Base-by-base conservation (phyloP, 2,113 vertebrate species). In the Eretmochelys imbricata region DNA sequence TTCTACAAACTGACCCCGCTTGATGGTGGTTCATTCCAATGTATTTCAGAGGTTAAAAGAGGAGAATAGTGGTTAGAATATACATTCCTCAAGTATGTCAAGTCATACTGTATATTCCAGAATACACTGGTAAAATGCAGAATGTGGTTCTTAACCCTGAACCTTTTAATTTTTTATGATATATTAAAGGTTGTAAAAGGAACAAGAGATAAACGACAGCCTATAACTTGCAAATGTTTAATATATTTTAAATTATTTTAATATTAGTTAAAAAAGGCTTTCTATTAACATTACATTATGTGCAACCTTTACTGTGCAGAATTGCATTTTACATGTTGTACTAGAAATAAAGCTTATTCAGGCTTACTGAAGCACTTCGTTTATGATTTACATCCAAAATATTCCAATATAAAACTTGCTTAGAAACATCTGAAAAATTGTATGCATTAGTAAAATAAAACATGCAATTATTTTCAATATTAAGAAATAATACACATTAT, bases 31-130 rank as follows among this genome's bases (percentile, higher is more conserved):
- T 72, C 49, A 42, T 55, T 76, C 25, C 76, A n/a, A 6, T 1
- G 11, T 16, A 19, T 83, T 87, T 80, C 80, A 84, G 76, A 94
- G 88, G 91, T 93, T 92, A 90, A 87, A 69, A 84, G 80, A 85
- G 86, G 93, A 91, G 53, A 94, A 87, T 27, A 80, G 50, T 49
- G 19, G 83, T 80, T 91, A 59, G 94, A 95, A 92, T 4, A 1
- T 84, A 86, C 85, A 85, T 84, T 95, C 76, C 76, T 93, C 90
- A 92, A 75, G 85, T 46, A 46, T 0, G 0, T 69, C 65, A 72
- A n/a, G 65, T 72, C 22, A 9, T 11, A 38, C 35, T 90, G 9
- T 19, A 72, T 27, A 19, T 31, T 87, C 82, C 91, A 84, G 80
- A 84, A 50, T 1, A 5, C 50, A 89, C 84, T 80, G 48, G 82